Conservation (phyloP, 1,140 invertebrate species). For the Brachionus asplanchnoidis region DNA sequence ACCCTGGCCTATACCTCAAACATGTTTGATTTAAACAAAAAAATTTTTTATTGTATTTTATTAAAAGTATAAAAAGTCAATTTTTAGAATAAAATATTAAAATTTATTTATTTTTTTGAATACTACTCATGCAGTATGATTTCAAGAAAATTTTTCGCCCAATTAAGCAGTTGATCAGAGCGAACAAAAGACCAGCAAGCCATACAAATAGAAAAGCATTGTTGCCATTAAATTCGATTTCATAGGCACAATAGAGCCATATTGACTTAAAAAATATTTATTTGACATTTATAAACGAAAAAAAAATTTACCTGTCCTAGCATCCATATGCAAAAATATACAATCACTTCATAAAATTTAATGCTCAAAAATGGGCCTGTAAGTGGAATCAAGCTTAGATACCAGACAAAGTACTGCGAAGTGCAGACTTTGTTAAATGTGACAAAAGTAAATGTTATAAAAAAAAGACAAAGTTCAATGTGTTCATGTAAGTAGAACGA, state of each 20-base stretch:
- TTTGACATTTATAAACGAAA: neutral
- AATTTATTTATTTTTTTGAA: neutral
- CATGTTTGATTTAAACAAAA: neutral
- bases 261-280: neutral
- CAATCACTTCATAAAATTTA: neutral
- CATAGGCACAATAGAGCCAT: constrained; percentile 28
- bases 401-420: constrained; percentile 47
- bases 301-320: constrained; percentile 9
- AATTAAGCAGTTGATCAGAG: neutral
- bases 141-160: neutral
- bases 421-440: constrained; percentile 92
- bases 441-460: constrained; percentile 80
- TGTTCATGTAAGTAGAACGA: constrained; percentile 59
- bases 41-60: neutral
- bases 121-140: neutral
- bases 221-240: neutral
- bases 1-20: no score
- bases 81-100: neutral
- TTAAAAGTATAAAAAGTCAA: neutral
- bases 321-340: neutral
- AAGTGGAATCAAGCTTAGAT: constrained; percentile 25
- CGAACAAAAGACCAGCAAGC: constrained; percentile 19
- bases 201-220: constrained; percentile 12
- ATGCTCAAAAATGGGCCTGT: neutral
- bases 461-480: constrained; percentile 76